Percentiles rank a stretch among this genome's conserved stretches.
Conservation (phyloP, 2,888 invertebrate genomes). For the Pterobdella sp. region DNA sequence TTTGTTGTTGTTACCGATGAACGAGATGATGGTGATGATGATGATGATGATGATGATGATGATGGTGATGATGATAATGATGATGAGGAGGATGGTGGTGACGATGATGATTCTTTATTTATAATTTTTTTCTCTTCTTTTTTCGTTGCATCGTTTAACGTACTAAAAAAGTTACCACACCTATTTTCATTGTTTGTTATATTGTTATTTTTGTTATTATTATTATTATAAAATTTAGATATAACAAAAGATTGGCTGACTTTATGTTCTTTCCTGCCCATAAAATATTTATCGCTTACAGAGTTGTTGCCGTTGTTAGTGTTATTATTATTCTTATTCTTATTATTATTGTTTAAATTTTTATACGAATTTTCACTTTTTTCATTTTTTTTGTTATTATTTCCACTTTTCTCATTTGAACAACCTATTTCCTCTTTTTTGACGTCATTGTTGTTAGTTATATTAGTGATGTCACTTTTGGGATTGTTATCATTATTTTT, state of each 20-base stretch:
- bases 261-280: too few relatives aligned
- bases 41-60: slow-evolving; percentile 24
- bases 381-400: not conserved
- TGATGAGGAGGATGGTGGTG: slow-evolving; percentile 4
- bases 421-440: not conserved
- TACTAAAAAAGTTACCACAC: not conserved
- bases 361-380: not conserved
- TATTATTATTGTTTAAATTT: not conserved
- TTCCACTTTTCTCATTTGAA: not conserved
- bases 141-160: not conserved
- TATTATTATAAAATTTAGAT: too few relatives aligned
- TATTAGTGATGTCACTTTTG: not conserved
- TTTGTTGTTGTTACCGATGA: slow-evolving; percentile 7
- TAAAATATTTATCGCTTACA: not conserved
- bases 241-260: too few relatives aligned
- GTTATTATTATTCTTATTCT: not conserved
- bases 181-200: not conserved
- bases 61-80: slow-evolving; percentile 31
- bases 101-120: not conserved
- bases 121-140: not conserved
- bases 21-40: slow-evolving; percentile 12
- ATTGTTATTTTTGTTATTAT: too few relatives aligned
- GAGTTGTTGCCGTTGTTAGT: too few relatives aligned
- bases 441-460: not conserved
- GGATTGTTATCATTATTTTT: not conserved